Evolutionary conservation across 2,888 invertebrate genomes (phyloP), one percentile per base, ranked within the genome.

Genomic region (Hypercompe scribonia): DNA sequence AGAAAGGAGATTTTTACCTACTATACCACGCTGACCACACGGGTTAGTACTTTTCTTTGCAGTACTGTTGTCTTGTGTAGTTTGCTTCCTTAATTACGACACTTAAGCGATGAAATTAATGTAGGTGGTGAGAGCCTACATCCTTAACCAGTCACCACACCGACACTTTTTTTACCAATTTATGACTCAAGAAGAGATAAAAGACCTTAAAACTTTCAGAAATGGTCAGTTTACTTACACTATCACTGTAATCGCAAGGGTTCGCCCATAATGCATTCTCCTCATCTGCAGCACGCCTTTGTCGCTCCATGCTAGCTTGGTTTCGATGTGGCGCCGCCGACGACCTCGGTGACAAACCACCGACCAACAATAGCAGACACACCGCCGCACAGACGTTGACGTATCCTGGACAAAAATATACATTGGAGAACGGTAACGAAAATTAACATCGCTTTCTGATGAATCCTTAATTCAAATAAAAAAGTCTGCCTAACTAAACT

Each of bases 381-480:
- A 94, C 93, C 77, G 94, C 93, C 79, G 95, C 95, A 82, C 94
- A 94, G 87, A 94, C 93, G 92, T 95, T 94, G 94, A 95, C 94
- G 94, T 93, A 94, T 94, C 93, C 95, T 95, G 61, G 87, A 3
- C 66, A 71, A 71, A 73, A 70, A 28, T 31, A 65, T 24, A 63
- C 8, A 50, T 13, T 24, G 31, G 15, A 61, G 31, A 31, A 61
- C 18, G 31, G 31, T 58, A 31, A 61, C 18, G 58, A 28, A 58
- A 58, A 28, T 58, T 58, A 28, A 2, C 15, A 31, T 31, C 18
- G 31, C 15, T 15, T 15, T 58, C 61, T 61, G 31, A 8, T 61
- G 1, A 31, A 18, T 31, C 18, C 7, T 61, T 31, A 61, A 18
- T 18, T 31, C 58, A 13, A 58, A 58, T 28, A 61, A 18, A 7